Evolutionary conservation across 1,140 invertebrate genomes (phyloP), one percentile per base, ranked within the genome.

Genomic region (Idris sp.): DNA sequence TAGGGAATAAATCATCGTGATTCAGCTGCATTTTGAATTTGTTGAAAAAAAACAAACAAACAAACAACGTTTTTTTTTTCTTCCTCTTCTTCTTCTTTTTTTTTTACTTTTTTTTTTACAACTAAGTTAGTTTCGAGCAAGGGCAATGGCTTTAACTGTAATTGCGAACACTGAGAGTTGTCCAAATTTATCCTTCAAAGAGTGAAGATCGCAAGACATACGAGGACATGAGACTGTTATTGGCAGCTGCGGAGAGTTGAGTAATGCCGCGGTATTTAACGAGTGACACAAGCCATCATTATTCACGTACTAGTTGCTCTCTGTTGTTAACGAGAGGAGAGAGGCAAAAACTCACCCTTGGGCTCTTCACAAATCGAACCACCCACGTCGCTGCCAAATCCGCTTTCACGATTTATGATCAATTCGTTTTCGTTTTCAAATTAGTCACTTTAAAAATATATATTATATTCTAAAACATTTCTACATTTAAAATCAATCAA

Each of bases 321-420:
- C 54, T 46, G 44, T 38, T 14, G 35, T 59, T 71, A 76, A 71
- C 73, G 44, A 65, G 64, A 73, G 36, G 56, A 68, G 43, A 36
- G 33, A 41, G 11, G 61, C 61, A 79, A 77, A 69, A 79, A 74
- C 19, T 68, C 43, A 77, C 65, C 78, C 68, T 74, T 71, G 62
- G 74, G 68, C 68, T 40, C 8, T 58, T 68, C 58, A 16, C 48
- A 33, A 67, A 67, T 36, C 18, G 13, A 61, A 48, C 78, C 78
- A 78, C 76, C 76, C 78, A 78, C 78, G 59, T 74, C 40, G 76
- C 46, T 44, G 71, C 62, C 46, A 73, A 77, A 73, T 69, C 56
- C 26, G 35, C 19, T 31, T 51, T 13, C 4, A 43, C 4, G 43
- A 76, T 68, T 64, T 73, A 67, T 53, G 10, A 53, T 11, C 46